phyloP scores from a whole-genome alignment of 2,113 vertebrate species.

The Mobula hypostoma region DNA sequence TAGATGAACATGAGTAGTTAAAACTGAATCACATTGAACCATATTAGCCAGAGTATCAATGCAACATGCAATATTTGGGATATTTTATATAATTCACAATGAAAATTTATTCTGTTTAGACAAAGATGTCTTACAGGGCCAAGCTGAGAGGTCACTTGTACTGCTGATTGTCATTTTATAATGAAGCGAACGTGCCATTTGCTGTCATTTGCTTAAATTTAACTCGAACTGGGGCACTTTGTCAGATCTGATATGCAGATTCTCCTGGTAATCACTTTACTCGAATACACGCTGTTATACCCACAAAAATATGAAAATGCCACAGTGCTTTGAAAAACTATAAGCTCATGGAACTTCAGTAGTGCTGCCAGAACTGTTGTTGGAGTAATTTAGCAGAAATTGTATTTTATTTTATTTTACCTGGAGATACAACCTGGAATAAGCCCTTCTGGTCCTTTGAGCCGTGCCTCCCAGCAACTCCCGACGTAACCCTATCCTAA shows the following conservation, averaged over 20 bases:
- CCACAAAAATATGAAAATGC: neutral
- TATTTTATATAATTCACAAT: neutral
- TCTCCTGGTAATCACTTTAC: neutral
- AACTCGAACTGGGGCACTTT: neutral
- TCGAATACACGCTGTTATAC: neutral
- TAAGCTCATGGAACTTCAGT: neutral
- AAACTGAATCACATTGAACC: neutral
- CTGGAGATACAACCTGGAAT: too few relatives aligned
- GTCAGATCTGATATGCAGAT: neutral
- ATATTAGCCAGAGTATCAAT: neutral
- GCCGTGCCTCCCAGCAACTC: too few relatives aligned
- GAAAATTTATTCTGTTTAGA: neutral
- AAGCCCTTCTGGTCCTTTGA: too few relatives aligned
- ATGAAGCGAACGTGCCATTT: neutral
- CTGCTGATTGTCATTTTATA: neutral
- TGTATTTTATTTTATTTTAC: too few relatives aligned
- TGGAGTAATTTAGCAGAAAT: too few relatives aligned
- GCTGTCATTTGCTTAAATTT: neutral
- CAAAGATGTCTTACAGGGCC: neutral
- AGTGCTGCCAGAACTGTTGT: too few relatives aligned
- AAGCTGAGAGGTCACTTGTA: neutral
- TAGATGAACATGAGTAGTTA: neutral
- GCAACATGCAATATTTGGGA: neutral
- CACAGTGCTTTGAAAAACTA: neutral
- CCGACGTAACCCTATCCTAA: too few relatives aligned